Conservation (phyloP, 2,797 vertebrate genomes). For the Malurus splendens region DNA sequence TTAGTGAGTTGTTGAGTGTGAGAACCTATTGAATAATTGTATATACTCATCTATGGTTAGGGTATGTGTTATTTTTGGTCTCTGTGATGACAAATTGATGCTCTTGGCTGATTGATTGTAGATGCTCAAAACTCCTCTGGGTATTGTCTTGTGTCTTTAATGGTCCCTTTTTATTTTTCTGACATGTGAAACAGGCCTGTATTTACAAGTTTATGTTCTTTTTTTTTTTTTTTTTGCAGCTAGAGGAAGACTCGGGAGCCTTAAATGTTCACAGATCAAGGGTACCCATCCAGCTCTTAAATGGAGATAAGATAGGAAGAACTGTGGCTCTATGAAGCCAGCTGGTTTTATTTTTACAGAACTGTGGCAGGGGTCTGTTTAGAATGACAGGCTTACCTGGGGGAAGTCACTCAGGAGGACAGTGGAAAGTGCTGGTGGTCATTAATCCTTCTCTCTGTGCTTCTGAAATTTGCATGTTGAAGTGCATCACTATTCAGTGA, state of each 20-base stretch:
- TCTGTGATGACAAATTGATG: neutral
- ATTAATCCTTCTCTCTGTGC: neutral
- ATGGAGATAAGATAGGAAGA: neutral
- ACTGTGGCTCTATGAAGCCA: neutral
- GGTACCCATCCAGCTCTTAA: neutral
- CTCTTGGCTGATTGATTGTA: neutral
- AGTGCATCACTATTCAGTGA: neutral
- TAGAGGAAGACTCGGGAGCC: neutral
- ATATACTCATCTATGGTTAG: neutral
- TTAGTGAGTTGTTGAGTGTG: neutral
- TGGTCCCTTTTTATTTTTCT: neutral
- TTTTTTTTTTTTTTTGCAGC: neutral
- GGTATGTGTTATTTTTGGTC: neutral
- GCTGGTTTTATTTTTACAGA: neutral
- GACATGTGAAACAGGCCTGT: neutral
- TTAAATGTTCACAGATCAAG: neutral
- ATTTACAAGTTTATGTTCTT: neutral
- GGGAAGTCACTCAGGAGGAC: neutral
- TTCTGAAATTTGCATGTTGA: neutral
- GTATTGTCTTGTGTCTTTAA: neutral
- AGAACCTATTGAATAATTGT: neutral
- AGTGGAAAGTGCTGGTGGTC: neutral
- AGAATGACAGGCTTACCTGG: neutral
- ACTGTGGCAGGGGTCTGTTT: neutral
- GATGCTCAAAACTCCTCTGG: rapidly evolving